phyloP scores from a whole-genome alignment of 2,797 vertebrate species.

The Bovichtus diacanthus region DNA sequence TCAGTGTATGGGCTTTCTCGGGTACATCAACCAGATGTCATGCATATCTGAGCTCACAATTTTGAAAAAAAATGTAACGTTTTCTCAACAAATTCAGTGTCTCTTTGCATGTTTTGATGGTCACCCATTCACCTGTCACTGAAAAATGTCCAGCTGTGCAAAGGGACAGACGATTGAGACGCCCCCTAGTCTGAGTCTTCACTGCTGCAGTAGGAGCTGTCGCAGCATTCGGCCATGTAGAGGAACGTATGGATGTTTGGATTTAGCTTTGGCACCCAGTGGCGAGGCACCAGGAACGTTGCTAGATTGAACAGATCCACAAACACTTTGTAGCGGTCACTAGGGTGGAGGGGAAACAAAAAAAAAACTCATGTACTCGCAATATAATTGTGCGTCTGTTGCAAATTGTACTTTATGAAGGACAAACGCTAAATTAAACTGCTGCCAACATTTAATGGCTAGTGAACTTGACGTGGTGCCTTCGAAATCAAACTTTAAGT shows the following conservation, averaged over 20 bases:
- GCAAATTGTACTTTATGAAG: conserved; percentile 11
- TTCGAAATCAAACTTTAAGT: conserved; percentile 15
- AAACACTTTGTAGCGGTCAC: conserved; percentile 99
- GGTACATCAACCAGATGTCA: neutral
- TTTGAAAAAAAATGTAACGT: neutral
- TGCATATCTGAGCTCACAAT: neutral
- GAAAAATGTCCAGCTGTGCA: neutral
- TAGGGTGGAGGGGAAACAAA: conserved; percentile 68
- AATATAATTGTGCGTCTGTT: conserved; percentile 8
- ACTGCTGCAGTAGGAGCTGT: conserved; percentile 98
- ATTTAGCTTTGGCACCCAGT: conserved; percentile 96
- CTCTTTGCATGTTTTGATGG: conserved; percentile 6
- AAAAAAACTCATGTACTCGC: neutral
- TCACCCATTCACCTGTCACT: neutral
- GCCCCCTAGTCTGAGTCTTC: conserved; percentile 92
- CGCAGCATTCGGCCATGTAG: conserved; percentile 92
- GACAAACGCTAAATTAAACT: conserved; percentile 12
- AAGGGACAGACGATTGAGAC: neutral
- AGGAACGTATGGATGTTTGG: conserved; percentile 92
- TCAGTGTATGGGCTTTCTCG: neutral
- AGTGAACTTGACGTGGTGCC: neutral
- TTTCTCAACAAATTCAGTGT: neutral
- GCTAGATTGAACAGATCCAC: conserved; percentile 99
- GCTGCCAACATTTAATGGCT: neutral
- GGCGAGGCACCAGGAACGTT: conserved; percentile 92